Conservation (phyloP, 2,113 vertebrate genomes). For the Saccopteryx leptura region DNA sequence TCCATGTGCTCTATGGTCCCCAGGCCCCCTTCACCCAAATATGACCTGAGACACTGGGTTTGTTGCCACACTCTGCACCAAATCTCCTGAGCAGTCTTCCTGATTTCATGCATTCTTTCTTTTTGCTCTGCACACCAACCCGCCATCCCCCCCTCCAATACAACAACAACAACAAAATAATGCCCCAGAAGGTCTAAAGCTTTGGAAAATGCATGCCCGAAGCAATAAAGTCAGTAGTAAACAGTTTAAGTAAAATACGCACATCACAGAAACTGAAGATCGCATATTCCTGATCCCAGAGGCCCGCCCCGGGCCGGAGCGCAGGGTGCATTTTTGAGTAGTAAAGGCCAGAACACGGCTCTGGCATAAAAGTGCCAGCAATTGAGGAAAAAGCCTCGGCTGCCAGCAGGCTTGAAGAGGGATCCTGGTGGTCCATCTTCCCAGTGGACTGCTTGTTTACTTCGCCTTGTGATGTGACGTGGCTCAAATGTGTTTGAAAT, state of each 20-base stretch:
- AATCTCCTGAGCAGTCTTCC: background rate
- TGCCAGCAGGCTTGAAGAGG: background rate
- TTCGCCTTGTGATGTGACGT: background rate
- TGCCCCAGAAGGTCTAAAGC: background rate
- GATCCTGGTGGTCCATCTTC: background rate
- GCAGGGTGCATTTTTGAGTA: background rate
- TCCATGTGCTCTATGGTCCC: background rate
- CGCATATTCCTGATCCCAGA: rapidly evolving
- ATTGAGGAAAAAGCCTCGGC: no score
- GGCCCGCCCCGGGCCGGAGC: background rate
- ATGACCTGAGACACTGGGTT: background rate
- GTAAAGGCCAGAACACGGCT: rapidly evolving
- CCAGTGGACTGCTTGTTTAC: background rate
- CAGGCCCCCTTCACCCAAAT: background rate
- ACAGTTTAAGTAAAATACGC: background rate
- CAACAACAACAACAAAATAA: background rate
- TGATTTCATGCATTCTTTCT: background rate
- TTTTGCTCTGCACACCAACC: background rate
- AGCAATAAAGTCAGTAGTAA: background rate
- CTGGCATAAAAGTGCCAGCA: background rate
- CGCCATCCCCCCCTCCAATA: no score
- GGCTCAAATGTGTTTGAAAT: background rate
- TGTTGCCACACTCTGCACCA: background rate
- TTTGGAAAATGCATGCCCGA: background rate
- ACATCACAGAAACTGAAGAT: background rate